These are phyloP conservation scores for Myocastor coypus DNA, from an alignment of 2,113 vertebrate genomes.

Conservation along the genomic window DNA sequence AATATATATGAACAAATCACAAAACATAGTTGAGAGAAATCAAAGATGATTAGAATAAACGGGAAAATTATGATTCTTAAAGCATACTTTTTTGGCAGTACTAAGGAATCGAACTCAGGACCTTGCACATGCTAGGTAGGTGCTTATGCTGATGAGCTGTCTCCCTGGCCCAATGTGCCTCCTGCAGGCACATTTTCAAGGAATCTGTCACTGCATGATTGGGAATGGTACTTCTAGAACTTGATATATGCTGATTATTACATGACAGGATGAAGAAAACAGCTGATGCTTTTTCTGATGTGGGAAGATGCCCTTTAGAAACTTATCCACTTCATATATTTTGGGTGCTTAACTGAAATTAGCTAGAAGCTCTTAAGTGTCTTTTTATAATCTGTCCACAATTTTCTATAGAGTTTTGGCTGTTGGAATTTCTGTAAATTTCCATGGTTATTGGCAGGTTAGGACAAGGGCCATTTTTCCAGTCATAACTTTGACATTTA, in stretches of 20 bases:
- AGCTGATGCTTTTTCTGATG: conserved; percentile 54
- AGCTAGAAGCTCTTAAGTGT: conserved; percentile 45
- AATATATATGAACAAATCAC: conserved; percentile 23
- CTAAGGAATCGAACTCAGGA: too few species aligned
- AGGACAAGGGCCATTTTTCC: conserved; percentile 52
- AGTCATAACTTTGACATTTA: conserved; percentile 42
- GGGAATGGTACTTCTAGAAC: neutral
- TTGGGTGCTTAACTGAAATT: conserved; percentile 59
- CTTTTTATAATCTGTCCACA: conserved; percentile 61
- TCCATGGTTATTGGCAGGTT: conserved; percentile 40
- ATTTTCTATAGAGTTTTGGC: conserved; percentile 54
- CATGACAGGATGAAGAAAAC: conserved; percentile 56
- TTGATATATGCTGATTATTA: conserved; percentile 51
- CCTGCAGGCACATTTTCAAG: conserved; percentile 8
- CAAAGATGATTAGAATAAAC: conserved; percentile 57
- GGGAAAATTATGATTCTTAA: conserved; percentile 47
- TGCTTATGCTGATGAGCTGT: too few species aligned
- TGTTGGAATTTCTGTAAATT: conserved; percentile 59
- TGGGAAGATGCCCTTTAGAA: conserved; percentile 58
- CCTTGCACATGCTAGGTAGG: too few species aligned
- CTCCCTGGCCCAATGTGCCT: too few species aligned
- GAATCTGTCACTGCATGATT: neutral
- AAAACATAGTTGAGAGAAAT: conserved; percentile 53
- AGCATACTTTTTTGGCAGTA: neutral
- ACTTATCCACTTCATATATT: conserved; percentile 55